phyloP scores from a whole-genome alignment of 2,113 vertebrate genomes.

The Rattus rattus region DNA sequence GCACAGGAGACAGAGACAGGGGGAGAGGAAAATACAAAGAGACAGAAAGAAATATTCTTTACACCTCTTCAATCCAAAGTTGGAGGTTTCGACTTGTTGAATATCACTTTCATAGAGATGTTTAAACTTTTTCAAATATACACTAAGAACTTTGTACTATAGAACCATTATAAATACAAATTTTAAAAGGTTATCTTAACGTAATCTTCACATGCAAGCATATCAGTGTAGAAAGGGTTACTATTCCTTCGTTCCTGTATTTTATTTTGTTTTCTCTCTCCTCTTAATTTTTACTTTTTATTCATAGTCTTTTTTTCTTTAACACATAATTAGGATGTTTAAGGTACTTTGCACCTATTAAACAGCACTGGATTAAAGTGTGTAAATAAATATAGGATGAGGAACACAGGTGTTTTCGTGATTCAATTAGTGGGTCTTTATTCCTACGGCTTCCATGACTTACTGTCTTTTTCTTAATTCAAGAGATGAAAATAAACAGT shows the following conservation, averaged over 20 bases:
- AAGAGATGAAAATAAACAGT: conserved; percentile 68
- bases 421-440: conserved; percentile 70
- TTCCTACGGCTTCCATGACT: conserved; percentile 58
- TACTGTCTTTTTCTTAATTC: conserved; percentile 63
- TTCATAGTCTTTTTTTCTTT: conserved; percentile 39
- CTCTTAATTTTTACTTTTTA: conserved; percentile 36
- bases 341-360: conserved; percentile 68
- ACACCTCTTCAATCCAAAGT: conserved; percentile 24
- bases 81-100: background rate
- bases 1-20: no score
- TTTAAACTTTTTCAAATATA: conserved; percentile 39
- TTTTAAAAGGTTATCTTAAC: conserved; percentile 7
- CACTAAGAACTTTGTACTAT: background rate
- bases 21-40: no score
- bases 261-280: background rate
- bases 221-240: background rate
- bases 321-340: conserved; percentile 62
- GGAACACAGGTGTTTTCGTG: conserved; percentile 72
- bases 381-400: conserved; percentile 68
- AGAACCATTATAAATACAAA: background rate
- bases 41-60: background rate
- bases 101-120: conserved; percentile 5
- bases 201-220: background rate
- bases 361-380: conserved; percentile 61
- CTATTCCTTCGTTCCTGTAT: conserved; percentile 6